A percentile compares a stretch with the other conserved stretches of the same genome.
Evolutionary conservation across 1,140 invertebrate genomes (phyloP).

Genomic region (Drosophila asahinai): DNA sequence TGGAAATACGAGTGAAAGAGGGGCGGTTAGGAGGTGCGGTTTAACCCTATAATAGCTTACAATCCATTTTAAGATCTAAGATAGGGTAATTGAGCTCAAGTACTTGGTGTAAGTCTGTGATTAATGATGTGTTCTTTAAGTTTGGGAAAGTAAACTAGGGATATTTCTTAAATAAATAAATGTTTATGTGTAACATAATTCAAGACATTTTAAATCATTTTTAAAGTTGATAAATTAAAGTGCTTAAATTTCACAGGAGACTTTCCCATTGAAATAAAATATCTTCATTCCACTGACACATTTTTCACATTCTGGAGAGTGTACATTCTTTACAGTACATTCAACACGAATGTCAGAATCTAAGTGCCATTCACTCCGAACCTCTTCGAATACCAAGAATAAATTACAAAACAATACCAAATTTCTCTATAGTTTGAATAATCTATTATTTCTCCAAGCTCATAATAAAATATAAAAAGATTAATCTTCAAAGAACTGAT

Average conservation of each 20-base stretch:
- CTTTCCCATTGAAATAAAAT: too few species aligned
- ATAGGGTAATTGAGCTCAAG: not conserved
- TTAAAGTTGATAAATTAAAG: too few species aligned
- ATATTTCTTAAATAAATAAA: not conserved
- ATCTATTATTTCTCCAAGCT: not conserved
- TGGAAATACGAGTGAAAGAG: slow-evolving; percentile 1
- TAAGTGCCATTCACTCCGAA: not conserved
- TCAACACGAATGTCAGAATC: not conserved
- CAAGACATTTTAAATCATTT: too few species aligned
- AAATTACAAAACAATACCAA: too few species aligned
- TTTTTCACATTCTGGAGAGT: too few species aligned
- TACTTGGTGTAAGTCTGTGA: not conserved
- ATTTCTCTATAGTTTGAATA: too few species aligned
- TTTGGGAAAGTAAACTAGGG: too few species aligned
- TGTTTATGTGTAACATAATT: not conserved
- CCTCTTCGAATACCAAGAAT: too few species aligned
- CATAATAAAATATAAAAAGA: not conserved
- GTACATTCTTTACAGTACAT: too few species aligned
- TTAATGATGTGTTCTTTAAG: too few species aligned
- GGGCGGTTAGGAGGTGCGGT: not conserved
- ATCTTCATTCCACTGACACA: too few species aligned
- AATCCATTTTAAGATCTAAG: slow-evolving; percentile 12
- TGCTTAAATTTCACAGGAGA: too few species aligned
- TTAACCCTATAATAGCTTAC: slow-evolving; percentile 15
- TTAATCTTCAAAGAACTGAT: not conserved